Evolutionary conservation across 2,888 invertebrate genomes (phyloP).

Genomic region (Pantelozetes paolii): DNA sequence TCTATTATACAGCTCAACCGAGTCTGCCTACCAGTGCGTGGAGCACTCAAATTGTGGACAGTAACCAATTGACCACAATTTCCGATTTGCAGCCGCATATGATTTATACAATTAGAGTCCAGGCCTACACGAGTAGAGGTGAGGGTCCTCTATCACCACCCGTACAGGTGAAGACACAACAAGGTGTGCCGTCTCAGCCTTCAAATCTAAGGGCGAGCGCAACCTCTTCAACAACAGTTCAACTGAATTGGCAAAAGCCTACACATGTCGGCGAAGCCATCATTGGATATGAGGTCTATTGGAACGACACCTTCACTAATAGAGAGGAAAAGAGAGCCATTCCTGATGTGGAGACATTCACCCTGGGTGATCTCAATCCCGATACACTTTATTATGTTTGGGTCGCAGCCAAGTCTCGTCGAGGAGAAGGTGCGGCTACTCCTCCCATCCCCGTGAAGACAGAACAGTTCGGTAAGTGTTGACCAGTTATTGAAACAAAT

Average conservation of each 20-base stretch:
- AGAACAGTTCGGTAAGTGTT: conserved; percentile 90
- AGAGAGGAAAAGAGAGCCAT: conserved; percentile 58
- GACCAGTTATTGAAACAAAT: not conserved
- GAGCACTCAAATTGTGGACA: conserved; percentile 90
- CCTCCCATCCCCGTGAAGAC: conserved; percentile 90
- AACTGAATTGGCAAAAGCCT: conserved; percentile 87
- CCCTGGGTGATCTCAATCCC: conserved; percentile 83
- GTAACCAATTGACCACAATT: conserved; percentile 84
- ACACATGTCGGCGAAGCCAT: conserved; percentile 87
- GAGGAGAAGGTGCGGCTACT: conserved; percentile 92
- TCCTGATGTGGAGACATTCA: conserved; percentile 76
- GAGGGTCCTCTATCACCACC: conserved; percentile 90
- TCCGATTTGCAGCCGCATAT: conserved; percentile 84
- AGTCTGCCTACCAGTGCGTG: conserved; percentile 80
- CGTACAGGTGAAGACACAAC: conserved; percentile 97
- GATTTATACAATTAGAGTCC: conserved; percentile 89
- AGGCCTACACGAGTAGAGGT: conserved; percentile 88
- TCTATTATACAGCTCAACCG: conserved; percentile 88
- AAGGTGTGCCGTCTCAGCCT: conserved; percentile 94
- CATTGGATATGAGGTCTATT: conserved; percentile 90
- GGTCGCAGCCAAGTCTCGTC: conserved; percentile 86
- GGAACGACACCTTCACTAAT: conserved; percentile 86
- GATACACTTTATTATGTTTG: conserved; percentile 95
- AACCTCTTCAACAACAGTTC: conserved; percentile 82
- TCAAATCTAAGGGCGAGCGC: conserved; percentile 79